phyloP scores from a whole-genome alignment of 2,113 vertebrate species.

The Corynorhinus townsendii region DNA sequence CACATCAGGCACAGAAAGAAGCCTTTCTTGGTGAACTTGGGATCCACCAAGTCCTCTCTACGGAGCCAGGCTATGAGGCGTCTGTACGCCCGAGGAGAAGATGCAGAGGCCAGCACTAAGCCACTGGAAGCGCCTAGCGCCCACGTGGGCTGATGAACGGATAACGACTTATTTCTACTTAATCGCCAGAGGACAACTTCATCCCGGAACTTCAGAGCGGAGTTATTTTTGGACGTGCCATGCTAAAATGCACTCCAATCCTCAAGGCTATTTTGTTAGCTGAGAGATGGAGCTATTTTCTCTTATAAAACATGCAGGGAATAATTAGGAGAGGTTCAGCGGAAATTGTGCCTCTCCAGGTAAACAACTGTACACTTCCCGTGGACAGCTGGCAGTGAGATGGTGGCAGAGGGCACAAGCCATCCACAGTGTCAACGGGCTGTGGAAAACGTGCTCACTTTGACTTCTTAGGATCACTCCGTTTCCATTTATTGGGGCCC shows the following conservation, averaged over 20 bases:
- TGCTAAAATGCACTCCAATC: constrained; percentile 26
- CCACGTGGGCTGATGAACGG: not conserved
- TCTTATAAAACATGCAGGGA: not conserved
- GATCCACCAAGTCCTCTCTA: not conserved
- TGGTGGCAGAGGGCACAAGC: not conserved
- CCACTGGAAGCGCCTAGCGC: not conserved
- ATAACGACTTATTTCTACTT: constrained; percentile 47
- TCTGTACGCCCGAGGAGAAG: not conserved
- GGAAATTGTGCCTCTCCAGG: not conserved
- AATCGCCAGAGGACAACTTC: constrained; percentile 43
- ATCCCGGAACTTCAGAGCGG: constrained; percentile 39
- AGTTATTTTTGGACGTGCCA: constrained; percentile 62
- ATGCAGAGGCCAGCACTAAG: not conserved
- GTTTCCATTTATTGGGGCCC: not conserved
- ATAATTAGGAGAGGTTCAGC: not conserved
- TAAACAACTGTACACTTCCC: not conserved
- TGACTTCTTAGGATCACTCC: not conserved
- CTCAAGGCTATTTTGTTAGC: constrained; percentile 58
- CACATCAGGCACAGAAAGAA: not conserved
- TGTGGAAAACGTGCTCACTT: not conserved
- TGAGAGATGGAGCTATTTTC: constrained; percentile 23
- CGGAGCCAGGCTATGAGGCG: not conserved
- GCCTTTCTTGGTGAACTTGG: not conserved
- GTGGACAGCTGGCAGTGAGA: not conserved
- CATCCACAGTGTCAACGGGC: accelerated